Conservation (phyloP, 2,797 vertebrate species). For the Austrolebias charrua region DNA sequence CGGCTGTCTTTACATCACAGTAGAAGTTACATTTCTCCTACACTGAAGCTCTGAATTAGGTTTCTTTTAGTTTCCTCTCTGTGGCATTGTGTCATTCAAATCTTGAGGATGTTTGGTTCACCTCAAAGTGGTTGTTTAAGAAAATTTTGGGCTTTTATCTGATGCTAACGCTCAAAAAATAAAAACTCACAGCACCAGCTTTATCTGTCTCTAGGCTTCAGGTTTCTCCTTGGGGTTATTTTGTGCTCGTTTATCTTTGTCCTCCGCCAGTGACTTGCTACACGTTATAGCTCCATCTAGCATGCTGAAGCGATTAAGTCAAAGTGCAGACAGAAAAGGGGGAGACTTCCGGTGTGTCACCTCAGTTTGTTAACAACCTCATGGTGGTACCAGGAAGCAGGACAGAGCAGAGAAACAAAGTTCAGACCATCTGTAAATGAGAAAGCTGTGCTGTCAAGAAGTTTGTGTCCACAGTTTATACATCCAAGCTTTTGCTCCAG, state of each 20-base stretch:
- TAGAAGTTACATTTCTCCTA: background rate
- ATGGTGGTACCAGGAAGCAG: slow-evolving; percentile 16
- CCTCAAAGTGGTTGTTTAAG: background rate
- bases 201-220: slow-evolving; percentile 7
- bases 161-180: background rate
- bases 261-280: slow-evolving; percentile 43
- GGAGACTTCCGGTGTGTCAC: slow-evolving; percentile 46
- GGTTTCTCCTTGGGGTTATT: slow-evolving; percentile 6
- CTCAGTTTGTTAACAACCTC: slow-evolving; percentile 28
- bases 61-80: slow-evolving; percentile 20
- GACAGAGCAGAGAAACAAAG: slow-evolving; percentile 14
- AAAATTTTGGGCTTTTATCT: background rate
- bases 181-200: background rate
- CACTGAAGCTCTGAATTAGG: slow-evolving; percentile 30
- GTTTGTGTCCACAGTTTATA: background rate
- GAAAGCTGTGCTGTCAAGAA: no score
- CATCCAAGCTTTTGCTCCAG: background rate
- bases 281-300: slow-evolving; percentile 26
- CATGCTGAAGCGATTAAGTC: slow-evolving; percentile 67
- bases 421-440: slow-evolving; percentile 26
- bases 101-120: slow-evolving; percentile 1
- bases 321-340: slow-evolving; percentile 33
- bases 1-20: slow-evolving; percentile 19
- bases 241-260: slow-evolving; percentile 60
- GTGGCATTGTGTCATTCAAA: background rate